Evolutionary conservation across 1,140 invertebrate genomes (phyloP).

Genomic region (Neomicropteryx cornuta): DNA sequence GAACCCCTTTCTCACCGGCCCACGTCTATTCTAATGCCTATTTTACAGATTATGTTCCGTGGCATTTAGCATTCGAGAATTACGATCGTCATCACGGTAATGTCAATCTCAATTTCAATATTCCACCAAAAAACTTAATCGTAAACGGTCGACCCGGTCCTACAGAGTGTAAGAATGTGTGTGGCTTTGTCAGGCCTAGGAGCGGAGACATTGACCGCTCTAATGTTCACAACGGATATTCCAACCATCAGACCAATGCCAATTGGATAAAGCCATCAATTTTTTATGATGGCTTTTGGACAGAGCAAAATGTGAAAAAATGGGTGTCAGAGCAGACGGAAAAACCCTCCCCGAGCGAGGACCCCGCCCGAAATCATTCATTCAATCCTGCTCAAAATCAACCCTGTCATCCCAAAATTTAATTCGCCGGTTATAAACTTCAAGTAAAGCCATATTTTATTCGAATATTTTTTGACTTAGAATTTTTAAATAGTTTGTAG

Average conservation of each 20-base stretch:
- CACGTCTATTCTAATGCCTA: constrained; percentile 28
- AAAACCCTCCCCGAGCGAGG: constrained; percentile 29
- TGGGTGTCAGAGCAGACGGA: constrained; percentile 38
- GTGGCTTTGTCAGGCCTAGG: constrained; percentile 10
- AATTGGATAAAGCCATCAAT: constrained; percentile 37
- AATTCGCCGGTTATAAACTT: constrained; percentile 17
- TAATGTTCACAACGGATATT: constrained; percentile 15
- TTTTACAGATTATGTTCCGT: constrained; percentile 24
- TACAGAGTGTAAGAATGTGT: constrained; percentile 22
- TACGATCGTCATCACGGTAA: constrained; percentile 26
- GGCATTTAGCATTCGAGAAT: constrained; percentile 32
- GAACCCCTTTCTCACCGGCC: constrained; percentile 16
- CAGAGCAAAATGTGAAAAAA: constrained; percentile 38
- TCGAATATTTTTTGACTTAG: constrained; percentile 22
- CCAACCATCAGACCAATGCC: constrained; percentile 22
- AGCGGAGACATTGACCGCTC: constrained; percentile 14
- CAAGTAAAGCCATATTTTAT: constrained; percentile 15
- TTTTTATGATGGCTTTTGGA: constrained; percentile 40
- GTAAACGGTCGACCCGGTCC: constrained; percentile 22
- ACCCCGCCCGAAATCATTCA: constrained; percentile 7
- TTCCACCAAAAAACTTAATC: constrained; percentile 30
- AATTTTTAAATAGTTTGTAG: constrained; percentile 18
- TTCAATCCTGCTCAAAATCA: constrained; percentile 15
- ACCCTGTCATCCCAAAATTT: constrained; percentile 19
- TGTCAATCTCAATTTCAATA: constrained; percentile 31